Evolutionary conservation across 2,888 invertebrate species (phyloP).

Genomic region (Clitarchus hookeri): DNA sequence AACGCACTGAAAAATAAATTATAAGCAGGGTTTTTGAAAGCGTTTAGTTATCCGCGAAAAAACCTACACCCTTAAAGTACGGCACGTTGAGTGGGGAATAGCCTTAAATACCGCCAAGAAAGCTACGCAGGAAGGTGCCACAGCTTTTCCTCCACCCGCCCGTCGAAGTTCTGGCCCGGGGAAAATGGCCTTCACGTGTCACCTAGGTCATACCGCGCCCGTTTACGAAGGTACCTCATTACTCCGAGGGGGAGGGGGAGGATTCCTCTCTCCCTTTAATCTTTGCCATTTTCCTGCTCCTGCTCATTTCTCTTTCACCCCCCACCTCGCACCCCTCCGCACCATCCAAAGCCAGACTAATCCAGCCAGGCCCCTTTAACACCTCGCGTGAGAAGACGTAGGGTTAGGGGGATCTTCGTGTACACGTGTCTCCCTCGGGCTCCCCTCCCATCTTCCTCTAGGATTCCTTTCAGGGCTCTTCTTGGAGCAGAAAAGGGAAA

Average conservation of each 20-base stretch:
- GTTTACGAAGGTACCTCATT: conserved; percentile 3
- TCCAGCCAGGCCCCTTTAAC: neutral
- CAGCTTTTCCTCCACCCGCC: no score
- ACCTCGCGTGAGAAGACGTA: neutral
- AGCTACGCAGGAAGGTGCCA: neutral
- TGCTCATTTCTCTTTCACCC: neutral
- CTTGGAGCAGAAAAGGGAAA: neutral
- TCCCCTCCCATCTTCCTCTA: neutral
- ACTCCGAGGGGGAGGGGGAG: neutral
- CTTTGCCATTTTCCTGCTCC: conserved; percentile 7
- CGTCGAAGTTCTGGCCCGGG: neutral
- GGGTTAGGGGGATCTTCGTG: neutral
- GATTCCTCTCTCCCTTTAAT: neutral
- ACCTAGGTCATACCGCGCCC: neutral
- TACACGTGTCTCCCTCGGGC: neutral
- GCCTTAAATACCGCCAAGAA: neutral
- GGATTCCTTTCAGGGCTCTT: neutral
- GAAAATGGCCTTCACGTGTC: conserved; percentile 3
- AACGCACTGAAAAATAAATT: no score
- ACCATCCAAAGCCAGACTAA: neutral
- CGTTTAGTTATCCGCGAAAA: no score
- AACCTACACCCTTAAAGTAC: neutral
- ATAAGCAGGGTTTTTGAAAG: no score
- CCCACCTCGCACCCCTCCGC: neutral
- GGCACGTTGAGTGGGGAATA: neutral